These are phyloP conservation scores for Sinocyclocheilus grahami DNA, from an alignment of 2,113 vertebrate genomes.

Conservation along the genomic window DNA sequence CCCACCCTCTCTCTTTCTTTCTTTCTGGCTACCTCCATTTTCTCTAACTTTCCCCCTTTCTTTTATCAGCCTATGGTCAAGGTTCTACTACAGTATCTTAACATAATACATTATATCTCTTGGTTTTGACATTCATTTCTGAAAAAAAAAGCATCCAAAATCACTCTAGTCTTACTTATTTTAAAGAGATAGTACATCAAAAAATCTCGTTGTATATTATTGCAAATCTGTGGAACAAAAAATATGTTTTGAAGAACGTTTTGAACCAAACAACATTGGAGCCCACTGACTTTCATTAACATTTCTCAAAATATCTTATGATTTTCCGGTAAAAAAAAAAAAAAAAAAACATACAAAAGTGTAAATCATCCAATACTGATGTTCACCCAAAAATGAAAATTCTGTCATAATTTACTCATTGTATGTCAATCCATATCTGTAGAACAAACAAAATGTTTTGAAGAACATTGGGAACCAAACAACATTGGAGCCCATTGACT, in stretches of 20 bases:
- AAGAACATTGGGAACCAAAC: too few relatives aligned
- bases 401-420: too few relatives aligned
- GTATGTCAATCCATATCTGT: too few relatives aligned
- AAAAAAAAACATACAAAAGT: too few relatives aligned
- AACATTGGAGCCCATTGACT: not conserved
- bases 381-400: too few relatives aligned
- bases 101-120: conserved; percentile 24
- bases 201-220: not conserved
- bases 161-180: not conserved
- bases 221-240: too few relatives aligned
- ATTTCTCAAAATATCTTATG: not conserved
- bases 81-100: conserved; percentile 27
- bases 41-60: conserved; percentile 39
- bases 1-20: conserved; percentile 76
- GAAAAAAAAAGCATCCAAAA: not conserved
- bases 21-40: conserved; percentile 61
- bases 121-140: not conserved
- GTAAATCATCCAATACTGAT: too few relatives aligned
- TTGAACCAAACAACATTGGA: too few relatives aligned
- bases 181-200: not conserved
- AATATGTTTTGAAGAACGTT: not conserved
- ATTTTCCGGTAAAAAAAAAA: too few relatives aligned
- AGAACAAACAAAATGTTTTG: too few relatives aligned
- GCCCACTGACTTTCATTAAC: not conserved
- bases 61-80: conserved; percentile 21